Base-by-base conservation (phyloP, 2,797 vertebrate species). In the Coracias cyanogaster region DNA sequence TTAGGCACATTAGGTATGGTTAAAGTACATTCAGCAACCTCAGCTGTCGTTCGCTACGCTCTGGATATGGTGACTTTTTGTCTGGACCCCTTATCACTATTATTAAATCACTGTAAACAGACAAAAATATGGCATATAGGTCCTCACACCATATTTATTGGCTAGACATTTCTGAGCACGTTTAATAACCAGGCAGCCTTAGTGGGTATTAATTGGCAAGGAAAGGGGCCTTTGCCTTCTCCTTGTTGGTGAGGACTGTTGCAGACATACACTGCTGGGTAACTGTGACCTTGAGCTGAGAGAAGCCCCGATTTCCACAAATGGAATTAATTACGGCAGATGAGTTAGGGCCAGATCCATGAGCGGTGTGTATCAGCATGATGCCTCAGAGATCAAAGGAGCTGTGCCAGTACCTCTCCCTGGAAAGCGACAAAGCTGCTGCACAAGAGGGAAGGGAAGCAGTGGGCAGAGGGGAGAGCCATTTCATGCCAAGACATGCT, bases 381-480 rank as follows among this genome's bases (percentile, higher is more conserved):
- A 45, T 12, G 54, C 71, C 88, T 87, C 4, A 1, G 49, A 95
- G 89, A 95, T 96, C 92, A 94, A 91, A 89, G 92, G 83, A 78
- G 89, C 83, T 71, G 41, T 96, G 96, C 95, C 96, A 95, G 91
- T 41, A 80, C 72, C 74, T 92, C 87, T 95, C 92, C 94, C 94
- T 96, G 93, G 93, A 96, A 97, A 94, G 94, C 93, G 54, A 2
- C 93, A 89, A 37, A 93, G 94, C 95, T 77, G 64, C 85, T 86
- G 81, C 86, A 61, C 73, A 3, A 26, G 78, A 95, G 74, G 74
- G 78, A 81, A 81, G 61, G 54, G 87, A 90, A 49, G 80, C 22
- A 1, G 52, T 82, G 90, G 93, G 90, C 78, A 96, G 80, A 82
- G 73, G 66, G 62, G 39, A 93, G 85, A 78, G 64, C 49, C 17